A percentile compares a stretch with the other conserved stretches of the same genome.
phyloP scores from a whole-genome alignment of 2,888 invertebrate genomes.

The Sminthurinus aureus region DNA sequence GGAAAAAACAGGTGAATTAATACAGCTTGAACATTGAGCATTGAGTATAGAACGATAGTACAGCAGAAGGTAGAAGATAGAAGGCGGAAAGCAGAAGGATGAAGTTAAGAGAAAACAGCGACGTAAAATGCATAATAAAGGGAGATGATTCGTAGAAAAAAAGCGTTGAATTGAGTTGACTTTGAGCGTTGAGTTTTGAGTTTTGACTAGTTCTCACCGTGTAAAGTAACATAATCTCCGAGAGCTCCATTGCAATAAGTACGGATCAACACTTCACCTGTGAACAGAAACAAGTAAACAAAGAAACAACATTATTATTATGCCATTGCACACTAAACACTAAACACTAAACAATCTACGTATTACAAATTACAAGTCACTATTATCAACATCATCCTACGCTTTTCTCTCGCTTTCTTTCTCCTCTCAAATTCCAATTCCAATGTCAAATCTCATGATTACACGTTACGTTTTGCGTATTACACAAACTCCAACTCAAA shows the following conservation, averaged over 20 bases:
- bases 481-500: no score
- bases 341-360: no score
- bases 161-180: conserved; percentile 35
- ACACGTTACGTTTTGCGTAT: background rate
- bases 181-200: no score
- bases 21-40: no score
- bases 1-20: no score
- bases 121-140: conserved; percentile 6
- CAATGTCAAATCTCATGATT: no score
- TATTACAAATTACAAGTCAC: background rate
- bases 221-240: conserved; percentile 56
- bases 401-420: background rate
- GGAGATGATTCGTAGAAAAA: background rate
- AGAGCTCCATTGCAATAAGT: conserved; percentile 55
- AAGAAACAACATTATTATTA: background rate
- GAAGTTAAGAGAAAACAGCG: background rate
- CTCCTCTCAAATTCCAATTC: background rate
- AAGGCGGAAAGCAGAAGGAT: background rate
- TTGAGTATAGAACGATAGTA: no score
- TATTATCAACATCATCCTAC: background rate
- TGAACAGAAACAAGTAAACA: conserved; percentile 31
- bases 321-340: no score
- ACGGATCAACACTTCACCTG: conserved; percentile 58
- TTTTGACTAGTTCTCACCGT: conserved; percentile 58
- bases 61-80: background rate